These are phyloP conservation scores for Anthrax anthrax DNA, from an alignment of 2,888 invertebrate genomes.

Conservation along the genomic window DNA sequence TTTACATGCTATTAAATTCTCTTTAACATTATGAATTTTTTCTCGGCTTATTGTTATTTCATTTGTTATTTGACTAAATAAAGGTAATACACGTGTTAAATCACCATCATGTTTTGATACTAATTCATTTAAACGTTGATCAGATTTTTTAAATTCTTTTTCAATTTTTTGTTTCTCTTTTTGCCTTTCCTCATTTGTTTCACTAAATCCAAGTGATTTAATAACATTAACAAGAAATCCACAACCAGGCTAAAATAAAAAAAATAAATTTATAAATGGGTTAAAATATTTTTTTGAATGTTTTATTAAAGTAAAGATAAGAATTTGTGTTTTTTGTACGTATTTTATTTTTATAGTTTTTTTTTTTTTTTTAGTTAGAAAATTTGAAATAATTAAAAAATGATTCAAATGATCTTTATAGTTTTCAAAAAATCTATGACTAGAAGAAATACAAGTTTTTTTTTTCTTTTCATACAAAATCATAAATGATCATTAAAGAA, in stretches of 20 bases:
- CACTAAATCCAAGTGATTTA: slow-evolving; percentile 83
- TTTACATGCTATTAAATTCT: slow-evolving; percentile 70
- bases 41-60: slow-evolving; percentile 62
- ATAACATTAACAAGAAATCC: slow-evolving; percentile 87
- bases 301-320: no score
- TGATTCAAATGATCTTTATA: no score
- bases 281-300: no score
- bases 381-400: no score
- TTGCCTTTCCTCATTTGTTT: slow-evolving; percentile 83
- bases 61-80: slow-evolving; percentile 62
- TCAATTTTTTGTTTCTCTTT: slow-evolving; percentile 88
- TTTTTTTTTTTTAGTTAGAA: no score
- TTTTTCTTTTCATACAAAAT: no score
- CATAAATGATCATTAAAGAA: no score
- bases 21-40: slow-evolving; percentile 62
- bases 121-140: slow-evolving; percentile 73
- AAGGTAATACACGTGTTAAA: slow-evolving; percentile 51
- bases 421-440: no score
- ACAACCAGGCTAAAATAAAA: slow-evolving; percentile 47
- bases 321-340: no score
- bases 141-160: slow-evolving; percentile 84
- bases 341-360: no score
- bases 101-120: slow-evolving; percentile 80
- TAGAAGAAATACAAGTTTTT: no score
- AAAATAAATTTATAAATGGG: neutral